Conservation (phyloP, 2,797 vertebrate genomes). For the Dallia pectoralis region DNA sequence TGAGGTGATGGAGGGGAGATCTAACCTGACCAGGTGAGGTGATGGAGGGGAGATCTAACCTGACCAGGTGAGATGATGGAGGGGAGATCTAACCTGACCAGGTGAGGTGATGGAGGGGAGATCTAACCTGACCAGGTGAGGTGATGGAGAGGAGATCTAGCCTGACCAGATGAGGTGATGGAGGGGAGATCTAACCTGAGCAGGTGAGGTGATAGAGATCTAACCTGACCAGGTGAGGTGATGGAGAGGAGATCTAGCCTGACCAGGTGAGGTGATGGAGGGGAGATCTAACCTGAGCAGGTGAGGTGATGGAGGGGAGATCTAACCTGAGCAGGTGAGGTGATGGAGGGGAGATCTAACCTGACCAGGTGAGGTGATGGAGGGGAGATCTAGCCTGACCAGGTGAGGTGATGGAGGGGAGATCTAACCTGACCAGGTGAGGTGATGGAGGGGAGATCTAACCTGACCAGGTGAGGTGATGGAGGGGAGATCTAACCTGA, state of each 20-base stretch:
- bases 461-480: too few relatives aligned
- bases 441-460: constrained; percentile 5
- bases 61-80: too few relatives aligned
- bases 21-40: constrained; percentile 19
- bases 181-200: too few relatives aligned
- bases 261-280: too few relatives aligned
- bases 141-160: constrained; percentile 3
- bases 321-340: too few relatives aligned
- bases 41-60: neutral
- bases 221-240: constrained; percentile 18
- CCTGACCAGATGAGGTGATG: constrained; percentile 17
- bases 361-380: constrained; percentile 15
- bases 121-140: too few relatives aligned
- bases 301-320: constrained; percentile 10
- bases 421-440: constrained; percentile 17
- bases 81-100: constrained; percentile 14
- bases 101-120: constrained; percentile 9
- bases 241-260: neutral
- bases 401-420: too few relatives aligned
- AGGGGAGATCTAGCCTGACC: too few relatives aligned
- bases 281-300: constrained; percentile 15
- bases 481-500: constrained; percentile 12
- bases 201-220: neutral
- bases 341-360: constrained; percentile 7
- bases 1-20: neutral